phyloP scores from a whole-genome alignment of 2,888 invertebrate genomes.

The Patella ulyssiponensis region DNA sequence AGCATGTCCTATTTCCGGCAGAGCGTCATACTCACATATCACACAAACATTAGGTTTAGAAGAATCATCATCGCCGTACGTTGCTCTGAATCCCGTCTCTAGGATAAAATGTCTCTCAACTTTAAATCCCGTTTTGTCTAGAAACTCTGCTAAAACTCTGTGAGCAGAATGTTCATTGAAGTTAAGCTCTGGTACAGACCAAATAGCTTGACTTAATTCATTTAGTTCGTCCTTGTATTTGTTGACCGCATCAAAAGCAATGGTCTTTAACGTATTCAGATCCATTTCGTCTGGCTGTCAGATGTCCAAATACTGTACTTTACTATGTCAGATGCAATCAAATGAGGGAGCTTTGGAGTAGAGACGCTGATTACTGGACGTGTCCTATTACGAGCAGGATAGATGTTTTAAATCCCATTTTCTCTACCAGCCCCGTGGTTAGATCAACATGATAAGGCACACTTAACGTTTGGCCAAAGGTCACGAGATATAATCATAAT shows the following conservation, averaged over 20 bases:
- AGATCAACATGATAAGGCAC: too few relatives aligned
- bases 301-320: too few relatives aligned
- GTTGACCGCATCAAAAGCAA: slow-evolving; percentile 42
- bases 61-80: slow-evolving; percentile 27
- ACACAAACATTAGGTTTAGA: slow-evolving; percentile 61
- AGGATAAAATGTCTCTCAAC: slow-evolving; percentile 53
- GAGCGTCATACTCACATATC: slow-evolving; percentile 72
- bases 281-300: too few relatives aligned
- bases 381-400: too few relatives aligned
- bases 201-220: slow-evolving; percentile 57
- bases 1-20: slow-evolving; percentile 70
- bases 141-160: slow-evolving; percentile 54
- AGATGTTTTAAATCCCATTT: too few relatives aligned
- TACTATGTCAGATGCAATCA: too few relatives aligned
- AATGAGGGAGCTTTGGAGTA: too few relatives aligned
- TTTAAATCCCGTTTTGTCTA: slow-evolving; percentile 60
- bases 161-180: slow-evolving; percentile 65
- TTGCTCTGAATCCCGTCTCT: slow-evolving; percentile 56
- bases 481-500: too few relatives aligned
- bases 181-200: slow-evolving; percentile 65
- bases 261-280: slow-evolving; percentile 20
- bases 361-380: too few relatives aligned
- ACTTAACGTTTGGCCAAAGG: too few relatives aligned
- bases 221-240: slow-evolving; percentile 42
- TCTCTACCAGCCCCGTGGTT: too few relatives aligned